These are phyloP conservation scores for Ptilodon capucinus DNA, from an alignment of 2,888 invertebrate genomes.

Conservation along the genomic window DNA sequence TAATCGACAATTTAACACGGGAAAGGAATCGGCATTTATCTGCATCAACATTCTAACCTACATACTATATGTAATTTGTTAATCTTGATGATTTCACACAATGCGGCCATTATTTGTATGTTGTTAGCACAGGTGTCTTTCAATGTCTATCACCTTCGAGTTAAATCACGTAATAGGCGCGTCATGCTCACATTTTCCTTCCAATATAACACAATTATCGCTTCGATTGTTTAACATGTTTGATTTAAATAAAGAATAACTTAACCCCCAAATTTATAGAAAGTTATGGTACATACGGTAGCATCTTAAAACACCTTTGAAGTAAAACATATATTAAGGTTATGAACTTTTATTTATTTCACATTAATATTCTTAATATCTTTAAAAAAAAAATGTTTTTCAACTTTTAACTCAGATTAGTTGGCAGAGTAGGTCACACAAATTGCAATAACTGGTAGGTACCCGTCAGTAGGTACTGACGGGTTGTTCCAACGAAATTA, in stretches of 20 bases:
- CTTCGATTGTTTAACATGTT: conserved; percentile 7
- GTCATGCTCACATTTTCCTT: conserved; percentile 14
- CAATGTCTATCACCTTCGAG: conserved; percentile 25
- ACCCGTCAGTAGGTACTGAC: no score
- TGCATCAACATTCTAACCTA: conserved; percentile 4
- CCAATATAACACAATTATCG: conserved; percentile 16
- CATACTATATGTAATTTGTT: conserved; percentile 3
- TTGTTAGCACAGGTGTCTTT: conserved; percentile 29
- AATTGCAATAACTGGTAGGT: no score
- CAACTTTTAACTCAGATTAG: no score
- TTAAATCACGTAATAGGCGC: conserved; percentile 25
- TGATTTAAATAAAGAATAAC: not conserved
- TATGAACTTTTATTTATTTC: no score
- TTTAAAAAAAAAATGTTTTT: no score
- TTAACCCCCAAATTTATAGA: no score
- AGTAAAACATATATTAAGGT: no score
- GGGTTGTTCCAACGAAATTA: no score
- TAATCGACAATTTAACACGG: conserved; percentile 1
- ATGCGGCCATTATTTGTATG: conserved; percentile 12
- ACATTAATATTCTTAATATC: no score
- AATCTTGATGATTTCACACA: conserved; percentile 14
- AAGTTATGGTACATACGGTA: no score
- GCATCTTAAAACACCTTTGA: no score
- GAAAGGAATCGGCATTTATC: conserved; percentile 2
- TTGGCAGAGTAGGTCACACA: no score